Conservation (phyloP, 1,140 invertebrate species). For the Conopomorpha cramerella region DNA sequence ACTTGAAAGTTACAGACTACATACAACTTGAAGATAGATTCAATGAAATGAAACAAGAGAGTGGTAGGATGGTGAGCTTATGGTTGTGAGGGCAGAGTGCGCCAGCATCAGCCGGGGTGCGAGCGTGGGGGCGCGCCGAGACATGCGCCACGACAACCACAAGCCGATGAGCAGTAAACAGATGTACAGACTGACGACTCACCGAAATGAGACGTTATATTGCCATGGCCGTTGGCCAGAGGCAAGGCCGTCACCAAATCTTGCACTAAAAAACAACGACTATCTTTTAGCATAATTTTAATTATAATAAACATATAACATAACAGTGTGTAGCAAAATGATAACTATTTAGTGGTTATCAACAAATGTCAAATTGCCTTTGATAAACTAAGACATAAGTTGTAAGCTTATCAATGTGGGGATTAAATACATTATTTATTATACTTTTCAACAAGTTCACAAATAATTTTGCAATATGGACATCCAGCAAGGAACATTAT, state of each 20-base stretch:
- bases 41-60: no score
- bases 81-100: slow-evolving; percentile 34
- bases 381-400: slow-evolving; percentile 7
- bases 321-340: slow-evolving; percentile 13
- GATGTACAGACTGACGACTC: slow-evolving; percentile 50
- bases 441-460: no score
- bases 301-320: slow-evolving; percentile 15
- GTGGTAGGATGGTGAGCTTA: slow-evolving; percentile 24
- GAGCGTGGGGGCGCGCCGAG: neutral
- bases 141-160: slow-evolving; percentile 46
- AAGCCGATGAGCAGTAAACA: slow-evolving; percentile 41
- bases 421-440: no score
- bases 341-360: slow-evolving; percentile 20
- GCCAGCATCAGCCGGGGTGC: slow-evolving; percentile 28
- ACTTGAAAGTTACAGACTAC: no score
- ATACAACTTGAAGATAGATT: no score
- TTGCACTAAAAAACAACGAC: slow-evolving; percentile 61
- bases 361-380: slow-evolving; percentile 12
- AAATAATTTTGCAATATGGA: no score
- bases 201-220: slow-evolving; percentile 58
- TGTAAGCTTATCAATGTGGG: slow-evolving; percentile 3
- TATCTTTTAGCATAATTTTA: slow-evolving; percentile 52
- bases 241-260: slow-evolving; percentile 61
- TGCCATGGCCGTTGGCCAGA: slow-evolving; percentile 58
- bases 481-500: no score